Base-by-base conservation (phyloP, 2,888 invertebrate species). In the Tortricodes alternella region DNA sequence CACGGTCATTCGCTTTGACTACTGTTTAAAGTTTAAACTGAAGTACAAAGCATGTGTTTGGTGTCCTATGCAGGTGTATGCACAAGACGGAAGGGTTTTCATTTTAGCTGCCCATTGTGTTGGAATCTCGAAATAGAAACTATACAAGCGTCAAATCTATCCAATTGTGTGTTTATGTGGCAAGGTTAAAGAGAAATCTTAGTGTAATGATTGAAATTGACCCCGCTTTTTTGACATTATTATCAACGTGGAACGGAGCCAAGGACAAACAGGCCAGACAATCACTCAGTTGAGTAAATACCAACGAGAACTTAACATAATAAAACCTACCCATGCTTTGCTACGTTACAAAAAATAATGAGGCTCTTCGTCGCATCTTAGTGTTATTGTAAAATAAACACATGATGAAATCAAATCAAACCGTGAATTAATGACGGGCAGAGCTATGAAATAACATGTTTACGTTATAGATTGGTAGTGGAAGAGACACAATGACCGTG, bases 231-330 rank as follows among this genome's bases (percentile, higher is more conserved):
- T 56, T 56, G 32, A 50, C 23, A 38, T 56, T 34, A 46, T 34
- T 56, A 56, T 56, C 56, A 56, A 50, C 49, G 57, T 46, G 51
- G 39, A 57, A 52, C 46, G 24, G 34, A 52, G 57, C 46, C 57
- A 57, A 57, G 57, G 57, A 46, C 57, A 44, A 24, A 38, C 18
- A 51, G 51, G 48, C 51, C 44, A 38, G 32, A 44, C 50, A 50
- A 50, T 52, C 44, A 39, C 52, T 57, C 52, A 52, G 52, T 46
- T 52, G 46, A 52, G 37, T 57, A 52, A 52, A 57, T 52, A 51
- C 39, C 18, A 44, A 37, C 49, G 18, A 56, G 29, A 37, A 56
- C 19, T 48, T 23, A 56, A 56, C 21, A 38, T 27, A 27, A 29
- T 24, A 48, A 37, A 41, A 15, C 48, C 41, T 56, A 37, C 29